Percentiles rank a stretch among this genome's conserved stretches.
Conservation (phyloP, 2,888 invertebrate genomes). For the Eutolmus rufibarbis region DNA sequence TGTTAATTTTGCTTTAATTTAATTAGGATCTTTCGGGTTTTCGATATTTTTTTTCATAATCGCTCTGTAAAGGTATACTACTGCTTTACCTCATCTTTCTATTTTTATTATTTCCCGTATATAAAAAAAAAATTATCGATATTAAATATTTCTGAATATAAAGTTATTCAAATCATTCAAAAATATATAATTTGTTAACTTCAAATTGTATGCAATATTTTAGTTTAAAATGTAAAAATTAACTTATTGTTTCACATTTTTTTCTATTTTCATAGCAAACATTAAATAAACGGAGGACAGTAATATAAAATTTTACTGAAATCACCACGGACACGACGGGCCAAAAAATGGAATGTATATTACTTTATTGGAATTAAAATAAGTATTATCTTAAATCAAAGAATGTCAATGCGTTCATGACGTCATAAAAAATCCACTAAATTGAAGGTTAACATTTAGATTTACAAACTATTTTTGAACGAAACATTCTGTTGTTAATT, state of each 20-base stretch:
- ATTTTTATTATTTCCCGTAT: neutral
- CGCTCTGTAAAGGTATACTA: neutral
- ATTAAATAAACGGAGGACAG: neutral
- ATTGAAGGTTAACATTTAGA: no score
- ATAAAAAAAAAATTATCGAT: neutral
- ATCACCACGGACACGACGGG: no score
- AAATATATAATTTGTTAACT: neutral
- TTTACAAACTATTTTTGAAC: no score
- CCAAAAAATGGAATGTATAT: no score
- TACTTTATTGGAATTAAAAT: no score
- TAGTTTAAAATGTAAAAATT: neutral
- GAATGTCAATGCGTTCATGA: no score
- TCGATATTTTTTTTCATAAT: neutral
- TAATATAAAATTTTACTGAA: no score
- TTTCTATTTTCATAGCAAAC: neutral
- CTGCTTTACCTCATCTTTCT: neutral
- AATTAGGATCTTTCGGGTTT: no score
- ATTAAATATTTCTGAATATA: neutral
- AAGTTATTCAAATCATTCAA: neutral
- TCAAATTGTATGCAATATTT: neutral
- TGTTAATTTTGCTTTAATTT: neutral
- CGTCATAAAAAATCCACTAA: no score
- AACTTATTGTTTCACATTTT: no score
- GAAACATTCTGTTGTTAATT: no score
- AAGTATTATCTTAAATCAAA: no score